Conservation (phyloP, 2,888 invertebrate species). For the Drosophila buzzatii region DNA sequence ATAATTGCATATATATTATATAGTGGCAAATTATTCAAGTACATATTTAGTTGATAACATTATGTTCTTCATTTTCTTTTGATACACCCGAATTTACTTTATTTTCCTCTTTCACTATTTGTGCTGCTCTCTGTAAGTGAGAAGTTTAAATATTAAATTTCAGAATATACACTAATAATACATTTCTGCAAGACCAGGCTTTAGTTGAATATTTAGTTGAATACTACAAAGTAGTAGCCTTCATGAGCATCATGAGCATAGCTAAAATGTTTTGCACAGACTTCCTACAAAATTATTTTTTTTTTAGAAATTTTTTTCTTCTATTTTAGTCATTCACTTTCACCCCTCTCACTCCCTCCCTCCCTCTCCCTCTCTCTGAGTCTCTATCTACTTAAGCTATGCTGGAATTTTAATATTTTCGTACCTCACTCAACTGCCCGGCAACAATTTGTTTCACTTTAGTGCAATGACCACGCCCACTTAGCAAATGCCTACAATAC, state of each 20-base stretch:
- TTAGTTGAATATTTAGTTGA: neutral
- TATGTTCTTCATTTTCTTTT: neutral
- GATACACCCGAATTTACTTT: neutral
- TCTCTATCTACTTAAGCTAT: conserved; percentile 41
- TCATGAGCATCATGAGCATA: neutral
- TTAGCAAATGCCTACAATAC: conserved; percentile 10
- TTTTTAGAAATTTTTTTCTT: conserved; percentile 6
- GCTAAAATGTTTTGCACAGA: conserved; percentile 1
- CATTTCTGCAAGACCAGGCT: no score
- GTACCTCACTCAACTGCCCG: conserved; percentile 23
- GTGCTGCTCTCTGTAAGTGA: no score
- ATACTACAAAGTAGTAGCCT: neutral
- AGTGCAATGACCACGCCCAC: conserved; percentile 27
- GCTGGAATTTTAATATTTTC: conserved; percentile 61
- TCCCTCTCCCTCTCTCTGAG: neutral
- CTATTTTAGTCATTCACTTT: conserved; percentile 31
- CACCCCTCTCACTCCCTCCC: neutral
- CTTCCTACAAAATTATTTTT: neutral
- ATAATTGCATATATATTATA: no score
- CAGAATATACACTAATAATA: neutral
- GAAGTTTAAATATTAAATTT: no score
- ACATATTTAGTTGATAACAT: neutral
- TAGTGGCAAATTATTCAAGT: neutral
- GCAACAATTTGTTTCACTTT: conserved; percentile 39
- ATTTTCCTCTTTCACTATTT: neutral